Conservation (phyloP, 1,140 invertebrate species). For the Drosophila malerkotliana region DNA sequence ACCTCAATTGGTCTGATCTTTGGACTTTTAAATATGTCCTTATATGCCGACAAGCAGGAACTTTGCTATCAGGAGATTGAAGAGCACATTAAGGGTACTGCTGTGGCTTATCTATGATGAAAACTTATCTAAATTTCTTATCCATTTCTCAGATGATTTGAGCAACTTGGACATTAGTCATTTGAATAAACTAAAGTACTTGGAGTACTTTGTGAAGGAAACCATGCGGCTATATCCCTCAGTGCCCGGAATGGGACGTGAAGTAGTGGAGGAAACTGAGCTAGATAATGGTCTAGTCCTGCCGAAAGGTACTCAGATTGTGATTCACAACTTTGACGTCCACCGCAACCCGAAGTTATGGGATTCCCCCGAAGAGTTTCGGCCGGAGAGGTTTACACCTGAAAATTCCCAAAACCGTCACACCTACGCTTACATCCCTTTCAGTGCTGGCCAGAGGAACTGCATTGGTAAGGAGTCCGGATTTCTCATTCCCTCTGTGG, state of each 20-base stretch:
- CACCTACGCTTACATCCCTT: slow-evolving; percentile 86
- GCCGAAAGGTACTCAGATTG: slow-evolving; percentile 84
- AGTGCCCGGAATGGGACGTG: slow-evolving; percentile 87
- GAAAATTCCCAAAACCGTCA: slow-evolving; percentile 85
- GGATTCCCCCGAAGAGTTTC: slow-evolving; percentile 89
- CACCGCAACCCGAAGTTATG: slow-evolving; percentile 87
- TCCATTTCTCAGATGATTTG: slow-evolving; percentile 50
- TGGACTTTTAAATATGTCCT: slow-evolving; percentile 86
- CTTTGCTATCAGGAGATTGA: slow-evolving; percentile 85
- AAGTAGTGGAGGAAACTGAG: slow-evolving; percentile 84
- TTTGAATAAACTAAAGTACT: slow-evolving; percentile 86
- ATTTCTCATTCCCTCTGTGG: no score
- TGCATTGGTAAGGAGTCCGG: slow-evolving; percentile 65
- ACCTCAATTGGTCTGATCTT: slow-evolving; percentile 87
- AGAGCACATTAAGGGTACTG: slow-evolving; percentile 53
- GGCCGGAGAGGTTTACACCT: slow-evolving; percentile 90
- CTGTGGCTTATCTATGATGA: not conserved
- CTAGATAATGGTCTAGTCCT: slow-evolving; percentile 80
- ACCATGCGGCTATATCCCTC: slow-evolving; percentile 87
- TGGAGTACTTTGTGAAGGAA: slow-evolving; percentile 88
- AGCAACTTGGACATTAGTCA: slow-evolving; percentile 85
- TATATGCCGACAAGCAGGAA: slow-evolving; percentile 87
- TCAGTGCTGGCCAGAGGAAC: slow-evolving; percentile 84
- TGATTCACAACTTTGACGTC: slow-evolving; percentile 84
- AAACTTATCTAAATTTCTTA: not conserved